A percentile compares a stretch with the other conserved stretches of the same genome.
Conservation (phyloP, 30 jellyfish, hydroid and myxozoan genomes). For the Aurelia aurita region DNA sequence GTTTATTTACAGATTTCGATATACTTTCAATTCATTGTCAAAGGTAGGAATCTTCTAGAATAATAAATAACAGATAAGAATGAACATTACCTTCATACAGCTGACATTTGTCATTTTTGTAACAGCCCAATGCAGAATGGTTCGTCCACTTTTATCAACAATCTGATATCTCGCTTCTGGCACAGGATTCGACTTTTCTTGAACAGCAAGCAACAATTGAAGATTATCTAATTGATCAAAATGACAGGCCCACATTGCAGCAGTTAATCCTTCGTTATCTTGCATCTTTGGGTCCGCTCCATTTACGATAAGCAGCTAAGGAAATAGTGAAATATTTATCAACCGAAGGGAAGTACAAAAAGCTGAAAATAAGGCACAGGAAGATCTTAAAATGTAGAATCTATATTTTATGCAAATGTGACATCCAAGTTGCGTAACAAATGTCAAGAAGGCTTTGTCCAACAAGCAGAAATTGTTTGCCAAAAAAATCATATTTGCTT, state of each 20-base stretch:
- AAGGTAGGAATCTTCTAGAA: no score
- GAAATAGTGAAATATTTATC: background rate
- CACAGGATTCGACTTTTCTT: conserved; percentile 51
- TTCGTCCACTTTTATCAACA: conserved; percentile 67
- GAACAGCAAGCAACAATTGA: conserved; percentile 57
- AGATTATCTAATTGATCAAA: conserved; percentile 86
- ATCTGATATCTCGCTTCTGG: conserved; percentile 71
- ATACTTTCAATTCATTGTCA: no score
- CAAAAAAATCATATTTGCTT: no score
- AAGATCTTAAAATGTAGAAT: no score
- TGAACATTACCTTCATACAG: conserved; percentile 70
- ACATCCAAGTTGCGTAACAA: no score
- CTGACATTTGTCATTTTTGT: conserved; percentile 33
- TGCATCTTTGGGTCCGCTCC: conserved; percentile 79
- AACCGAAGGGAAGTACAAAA: no score
- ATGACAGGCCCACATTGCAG: conserved; percentile 96
- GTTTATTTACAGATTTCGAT: no score
- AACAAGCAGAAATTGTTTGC: no score
- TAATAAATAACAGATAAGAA: no score
- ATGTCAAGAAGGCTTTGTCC: no score
- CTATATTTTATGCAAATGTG: no score
- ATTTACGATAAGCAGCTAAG: conserved; percentile 56
- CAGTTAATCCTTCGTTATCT: conserved; percentile 87
- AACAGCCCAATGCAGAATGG: conserved; percentile 85
- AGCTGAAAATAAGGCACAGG: no score